Evolutionary conservation across 1,140 invertebrate species (phyloP).

Genomic region (Drosophila sp.): DNA sequence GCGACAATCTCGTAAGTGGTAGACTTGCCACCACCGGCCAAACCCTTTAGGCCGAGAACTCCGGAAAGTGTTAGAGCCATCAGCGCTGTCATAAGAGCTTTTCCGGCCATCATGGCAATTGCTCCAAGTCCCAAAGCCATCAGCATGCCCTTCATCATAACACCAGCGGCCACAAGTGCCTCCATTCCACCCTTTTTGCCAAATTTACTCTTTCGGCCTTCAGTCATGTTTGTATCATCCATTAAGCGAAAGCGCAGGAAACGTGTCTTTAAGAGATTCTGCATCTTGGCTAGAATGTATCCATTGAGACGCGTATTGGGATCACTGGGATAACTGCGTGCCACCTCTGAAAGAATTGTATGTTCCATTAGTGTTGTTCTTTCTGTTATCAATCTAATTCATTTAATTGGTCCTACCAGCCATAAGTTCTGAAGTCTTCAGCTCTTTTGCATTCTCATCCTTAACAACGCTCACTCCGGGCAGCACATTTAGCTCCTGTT

Average conservation of each 20-base stretch:
- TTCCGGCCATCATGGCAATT: conserved; percentile 91
- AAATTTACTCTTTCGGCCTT: conserved; percentile 86
- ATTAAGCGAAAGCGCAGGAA: conserved; percentile 90
- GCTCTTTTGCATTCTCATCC: conserved; percentile 86
- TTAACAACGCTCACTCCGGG: conserved; percentile 90
- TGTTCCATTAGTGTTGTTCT: neutral
- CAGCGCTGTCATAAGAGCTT: conserved; percentile 92
- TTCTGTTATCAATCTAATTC: neutral
- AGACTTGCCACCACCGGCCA: conserved; percentile 88
- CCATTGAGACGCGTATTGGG: conserved; percentile 91
- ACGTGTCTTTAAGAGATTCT: conserved; percentile 89
- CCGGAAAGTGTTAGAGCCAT: conserved; percentile 92
- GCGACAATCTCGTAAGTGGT: conserved; percentile 93
- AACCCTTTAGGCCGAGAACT: conserved; percentile 90
- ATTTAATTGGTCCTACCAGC: conserved; percentile 61
- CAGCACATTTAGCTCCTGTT: conserved; percentile 85
- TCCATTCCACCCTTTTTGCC: conserved; percentile 87
- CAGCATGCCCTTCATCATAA: conserved; percentile 90
- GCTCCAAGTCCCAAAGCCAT: conserved; percentile 91
- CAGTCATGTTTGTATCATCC: conserved; percentile 87
- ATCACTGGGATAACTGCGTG: conserved; percentile 90
- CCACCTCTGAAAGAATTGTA: conserved; percentile 86
- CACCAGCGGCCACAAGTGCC: conserved; percentile 86
- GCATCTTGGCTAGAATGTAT: conserved; percentile 89
- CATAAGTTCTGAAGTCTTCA: conserved; percentile 88